phyloP scores from a whole-genome alignment of 2,113 vertebrate genomes.

The Thamnophis sirtalis region DNA sequence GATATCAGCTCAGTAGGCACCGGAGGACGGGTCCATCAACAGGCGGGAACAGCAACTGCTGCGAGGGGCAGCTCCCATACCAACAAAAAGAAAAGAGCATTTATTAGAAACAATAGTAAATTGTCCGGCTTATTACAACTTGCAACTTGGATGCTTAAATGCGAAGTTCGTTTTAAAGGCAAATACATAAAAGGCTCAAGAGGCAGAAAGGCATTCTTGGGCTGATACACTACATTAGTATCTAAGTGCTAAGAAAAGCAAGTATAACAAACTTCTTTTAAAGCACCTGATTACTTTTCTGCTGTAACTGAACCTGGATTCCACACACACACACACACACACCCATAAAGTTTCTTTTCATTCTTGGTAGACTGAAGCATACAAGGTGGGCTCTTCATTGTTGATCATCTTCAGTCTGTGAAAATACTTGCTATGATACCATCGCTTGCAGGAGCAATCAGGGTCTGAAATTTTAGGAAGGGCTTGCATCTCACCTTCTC shows the following conservation, averaged over 20 bases:
- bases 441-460: constrained; percentile 19
- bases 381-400: background rate
- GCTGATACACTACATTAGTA: background rate
- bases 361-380: background rate
- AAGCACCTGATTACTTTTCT: background rate
- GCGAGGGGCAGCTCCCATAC: constrained; percentile 29
- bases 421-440: accelerated
- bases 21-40: constrained; percentile 86
- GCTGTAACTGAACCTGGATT: background rate
- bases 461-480: constrained; percentile 24
- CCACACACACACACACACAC: too few relatives aligned
- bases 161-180: background rate
- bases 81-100: constrained; percentile 1
- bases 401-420: background rate
- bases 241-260: constrained; percentile 24
- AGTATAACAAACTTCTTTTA: background rate
- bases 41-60: constrained; percentile 56
- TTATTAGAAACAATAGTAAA: constrained; percentile 32
- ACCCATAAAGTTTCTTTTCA: background rate
- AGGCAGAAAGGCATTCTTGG: background rate
- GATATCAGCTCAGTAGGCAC: constrained; percentile 99
- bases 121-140: background rate
- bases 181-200: background rate
- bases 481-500: constrained; percentile 82
- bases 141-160: background rate